Evolutionary conservation across 2,113 vertebrate genomes (phyloP).

Genomic region (Phyllostomus hastatus): DNA sequence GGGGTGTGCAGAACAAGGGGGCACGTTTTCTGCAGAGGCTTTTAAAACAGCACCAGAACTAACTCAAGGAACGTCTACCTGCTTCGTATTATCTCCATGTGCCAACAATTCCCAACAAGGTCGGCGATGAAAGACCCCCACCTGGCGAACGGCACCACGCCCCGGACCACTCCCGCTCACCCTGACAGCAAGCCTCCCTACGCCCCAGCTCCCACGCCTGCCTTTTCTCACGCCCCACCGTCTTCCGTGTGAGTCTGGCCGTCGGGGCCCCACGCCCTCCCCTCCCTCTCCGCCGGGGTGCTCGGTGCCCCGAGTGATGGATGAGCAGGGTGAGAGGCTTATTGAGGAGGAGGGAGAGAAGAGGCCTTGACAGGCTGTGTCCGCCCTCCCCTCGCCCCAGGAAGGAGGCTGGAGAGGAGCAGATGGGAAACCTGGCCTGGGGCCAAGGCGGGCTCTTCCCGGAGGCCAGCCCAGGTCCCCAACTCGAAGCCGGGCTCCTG

Average conservation of each 20-base stretch:
- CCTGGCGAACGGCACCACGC: neutral
- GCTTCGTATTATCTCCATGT: neutral
- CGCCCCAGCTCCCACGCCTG: neutral
- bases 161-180: neutral
- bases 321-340: neutral
- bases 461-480: slow-evolving; percentile 46
- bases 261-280: neutral
- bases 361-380: neutral
- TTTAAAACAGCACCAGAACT: neutral
- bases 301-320: neutral
- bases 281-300: neutral
- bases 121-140: neutral
- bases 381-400: neutral
- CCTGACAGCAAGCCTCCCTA: too few species aligned
- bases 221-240: neutral
- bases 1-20: neutral
- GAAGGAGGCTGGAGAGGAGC: neutral
- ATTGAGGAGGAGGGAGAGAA: neutral
- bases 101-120: neutral
- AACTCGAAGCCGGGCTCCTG: slow-evolving; percentile 35
- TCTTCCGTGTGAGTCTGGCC: neutral
- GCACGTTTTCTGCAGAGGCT: neutral
- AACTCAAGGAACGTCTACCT: neutral
- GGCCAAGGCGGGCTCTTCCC: neutral
- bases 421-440: neutral